A percentile compares a stretch with the other conserved stretches of the same genome.
These are phyloP conservation scores for Labroides dimidiatus DNA, from an alignment of 2,797 vertebrate species.

Conservation along the genomic window DNA sequence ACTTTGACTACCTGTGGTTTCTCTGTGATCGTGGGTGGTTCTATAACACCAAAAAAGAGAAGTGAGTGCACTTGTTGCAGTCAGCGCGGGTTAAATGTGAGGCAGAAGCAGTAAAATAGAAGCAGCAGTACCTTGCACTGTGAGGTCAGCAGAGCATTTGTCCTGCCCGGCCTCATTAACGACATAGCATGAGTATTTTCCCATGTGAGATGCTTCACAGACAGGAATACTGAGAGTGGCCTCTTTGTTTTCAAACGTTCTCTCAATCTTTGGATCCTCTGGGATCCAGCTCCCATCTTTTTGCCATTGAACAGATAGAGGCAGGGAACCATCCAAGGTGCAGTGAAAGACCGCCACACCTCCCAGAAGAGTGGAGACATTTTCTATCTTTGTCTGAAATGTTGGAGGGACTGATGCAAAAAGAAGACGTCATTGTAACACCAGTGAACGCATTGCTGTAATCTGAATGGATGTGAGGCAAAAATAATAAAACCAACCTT, in stretches of 20 bases:
- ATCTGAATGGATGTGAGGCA: neutral
- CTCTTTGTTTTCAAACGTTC: conserved; percentile 84
- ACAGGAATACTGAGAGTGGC: conserved; percentile 85
- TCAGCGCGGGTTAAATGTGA: conserved; percentile 10
- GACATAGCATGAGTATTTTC: conserved; percentile 91
- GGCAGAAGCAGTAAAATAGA: conserved; percentile 52
- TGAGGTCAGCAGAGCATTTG: conserved; percentile 89
- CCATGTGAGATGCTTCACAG: conserved; percentile 85
- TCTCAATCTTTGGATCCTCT: conserved; percentile 84
- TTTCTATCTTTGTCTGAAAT: conserved; percentile 90
- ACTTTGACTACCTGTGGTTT: conserved; percentile 89
- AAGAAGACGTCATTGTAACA: conserved; percentile 43
- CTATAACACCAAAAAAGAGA: conserved; percentile 72
- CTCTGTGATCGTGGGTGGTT: conserved; percentile 90
- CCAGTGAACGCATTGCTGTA: neutral
- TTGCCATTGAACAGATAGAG: conserved; percentile 90
- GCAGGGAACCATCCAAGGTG: conserved; percentile 85
- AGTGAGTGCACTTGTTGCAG: conserved; percentile 11
- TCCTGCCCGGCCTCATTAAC: conserved; percentile 90
- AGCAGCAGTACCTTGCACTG: conserved; percentile 84
- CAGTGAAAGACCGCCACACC: conserved; percentile 85
- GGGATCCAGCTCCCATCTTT: conserved; percentile 91
- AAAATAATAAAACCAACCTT: conserved; percentile 86
- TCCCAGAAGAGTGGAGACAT: conserved; percentile 86
- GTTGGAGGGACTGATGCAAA: conserved; percentile 87